These are phyloP conservation scores for Mylabris sibirica DNA, from an alignment of 2,888 invertebrate species.

Conservation along the genomic window DNA sequence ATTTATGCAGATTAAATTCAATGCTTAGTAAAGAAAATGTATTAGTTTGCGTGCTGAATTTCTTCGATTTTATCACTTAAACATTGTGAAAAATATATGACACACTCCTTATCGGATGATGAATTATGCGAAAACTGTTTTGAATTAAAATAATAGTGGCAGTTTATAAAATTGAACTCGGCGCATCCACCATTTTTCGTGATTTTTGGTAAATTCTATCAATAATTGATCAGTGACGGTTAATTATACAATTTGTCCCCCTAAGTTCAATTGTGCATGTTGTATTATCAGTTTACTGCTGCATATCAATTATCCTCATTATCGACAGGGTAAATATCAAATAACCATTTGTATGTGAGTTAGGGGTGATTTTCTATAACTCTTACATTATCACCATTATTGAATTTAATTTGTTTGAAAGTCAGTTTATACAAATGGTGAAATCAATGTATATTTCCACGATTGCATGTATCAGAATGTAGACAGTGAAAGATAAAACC, in stretches of 20 bases:
- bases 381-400: background rate
- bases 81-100: constrained; percentile 29
- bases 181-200: constrained; percentile 5
- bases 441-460: constrained; percentile 7
- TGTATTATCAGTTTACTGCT: background rate
- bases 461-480: constrained; percentile 31
- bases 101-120: constrained; percentile 23
- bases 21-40: constrained; percentile 28
- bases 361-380: background rate
- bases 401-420: background rate
- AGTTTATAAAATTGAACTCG: no score
- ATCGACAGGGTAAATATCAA: background rate
- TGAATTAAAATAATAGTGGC: background rate
- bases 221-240: background rate
- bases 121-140: constrained; percentile 12
- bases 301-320: background rate
- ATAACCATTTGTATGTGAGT: background rate
- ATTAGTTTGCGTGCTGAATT: constrained; percentile 25
- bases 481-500: constrained; percentile 35
- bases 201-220: background rate
- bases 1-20: constrained; percentile 34
- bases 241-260: background rate
- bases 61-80: constrained; percentile 27
- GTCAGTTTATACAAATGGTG: background rate
- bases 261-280: background rate